phyloP scores from a whole-genome alignment of 2,797 vertebrate species.

The Peromyscus nudipes region DNA sequence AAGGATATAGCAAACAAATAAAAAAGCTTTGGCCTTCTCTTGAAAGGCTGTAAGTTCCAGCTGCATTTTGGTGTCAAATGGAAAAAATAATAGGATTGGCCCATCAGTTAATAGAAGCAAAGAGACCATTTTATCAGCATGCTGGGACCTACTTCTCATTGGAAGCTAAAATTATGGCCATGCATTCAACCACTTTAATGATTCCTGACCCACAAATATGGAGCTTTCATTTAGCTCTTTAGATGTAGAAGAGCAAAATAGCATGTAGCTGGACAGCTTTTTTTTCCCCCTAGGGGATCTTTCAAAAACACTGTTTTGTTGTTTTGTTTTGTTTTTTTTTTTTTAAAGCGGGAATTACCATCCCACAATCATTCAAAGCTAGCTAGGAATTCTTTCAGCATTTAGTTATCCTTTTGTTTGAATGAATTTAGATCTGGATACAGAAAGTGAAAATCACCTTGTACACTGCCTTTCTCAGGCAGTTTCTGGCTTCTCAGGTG shows the following conservation, averaged over 20 bases:
- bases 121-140: slow-evolving; percentile 16
- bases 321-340: neutral
- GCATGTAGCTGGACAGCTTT: slow-evolving; percentile 10
- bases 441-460: neutral
- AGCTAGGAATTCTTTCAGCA: slow-evolving; percentile 36
- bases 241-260: slow-evolving; percentile 57
- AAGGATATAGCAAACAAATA: slow-evolving; percentile 63
- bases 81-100: slow-evolving; percentile 61
- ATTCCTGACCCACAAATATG: neutral
- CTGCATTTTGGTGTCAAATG: slow-evolving; percentile 55
- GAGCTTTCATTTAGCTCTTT: slow-evolving; percentile 49
- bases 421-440: neutral
- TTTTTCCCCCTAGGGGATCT: neutral
- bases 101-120: slow-evolving; percentile 53
- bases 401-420: neutral
- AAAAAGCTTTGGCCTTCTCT: slow-evolving; percentile 73
- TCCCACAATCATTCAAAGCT: slow-evolving; percentile 41
- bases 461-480: neutral
- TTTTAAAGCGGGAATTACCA: neutral
- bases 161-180: slow-evolving; percentile 63
- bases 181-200: slow-evolving; percentile 63
- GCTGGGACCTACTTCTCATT: neutral
- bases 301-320: slow-evolving; percentile 14
- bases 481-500: slow-evolving; percentile 21
- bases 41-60: slow-evolving; percentile 71